Base-by-base conservation (phyloP, 2,113 vertebrate genomes). In the Rafetus swinhoei region DNA sequence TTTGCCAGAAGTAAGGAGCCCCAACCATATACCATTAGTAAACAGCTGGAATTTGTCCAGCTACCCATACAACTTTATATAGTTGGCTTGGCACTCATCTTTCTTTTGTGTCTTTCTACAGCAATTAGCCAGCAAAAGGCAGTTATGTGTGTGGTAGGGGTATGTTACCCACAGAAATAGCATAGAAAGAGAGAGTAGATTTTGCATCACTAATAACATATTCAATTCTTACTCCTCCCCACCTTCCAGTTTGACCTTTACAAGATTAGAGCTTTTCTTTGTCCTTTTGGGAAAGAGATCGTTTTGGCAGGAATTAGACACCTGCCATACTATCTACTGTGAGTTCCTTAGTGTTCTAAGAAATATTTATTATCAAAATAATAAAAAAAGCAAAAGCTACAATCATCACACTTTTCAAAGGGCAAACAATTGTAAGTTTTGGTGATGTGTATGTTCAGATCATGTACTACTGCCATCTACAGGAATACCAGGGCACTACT, bases 391-490 rank as follows among this genome's bases (percentile, higher is more conserved):
- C 16, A 94, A 85, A 86, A 86, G 6, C 25, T 86, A 32, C 80
- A 93, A 55, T n/a, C 10, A 24, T 69, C 85, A 54, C 7, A 4
- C 59, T 89, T 87, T 84, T 29, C 79, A 82, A 57, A 81, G 72
- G 56, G 27, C 54, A 53, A 82, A 52, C 3, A 81, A 21, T 12
- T 12, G 0, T 12, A 88, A 39, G 14, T 87, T 89, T 18, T 50
- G 39, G 53, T 62, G 12, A 10, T 10, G 11, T 82, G 24, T 2
- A 2, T 27, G 16, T 14, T 84, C 52, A 77, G 76, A 72, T 60
- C 60, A 85, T 1, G 8, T 89, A 95, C 62, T 79, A 80, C 85
- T 94, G 88, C 88, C 93, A 87, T 79, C 94, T 95, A 77, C 85
- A 93, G 90, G 82, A 93, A 16, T 35, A 90, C n/a, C 54, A 91